Base-by-base conservation (phyloP, 2,113 vertebrate genomes). In the Myotis davidii region DNA sequence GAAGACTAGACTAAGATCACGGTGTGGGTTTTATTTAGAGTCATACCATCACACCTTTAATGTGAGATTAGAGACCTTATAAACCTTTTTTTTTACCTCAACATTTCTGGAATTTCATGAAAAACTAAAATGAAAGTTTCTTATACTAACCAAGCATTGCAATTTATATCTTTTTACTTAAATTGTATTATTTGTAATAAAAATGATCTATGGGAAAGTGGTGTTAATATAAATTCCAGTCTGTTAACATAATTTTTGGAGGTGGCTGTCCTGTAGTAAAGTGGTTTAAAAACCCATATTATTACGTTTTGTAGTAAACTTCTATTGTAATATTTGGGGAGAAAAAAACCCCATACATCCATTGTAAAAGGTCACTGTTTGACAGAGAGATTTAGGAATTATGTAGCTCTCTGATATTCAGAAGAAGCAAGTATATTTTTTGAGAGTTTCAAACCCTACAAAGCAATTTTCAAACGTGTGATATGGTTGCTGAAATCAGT, bases 171-270 rank as follows among this genome's bases (percentile, higher is more conserved):
- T 64, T 78, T 83, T 83, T 39, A 64, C 14, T 11, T 52, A 78
- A 81, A 81, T 82, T 78, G 9, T 23, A 79, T 82, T 85, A 23
- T n/a, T 92, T 95, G 65, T 69, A 87, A 45, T 70, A 78, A 90
- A 92, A 94, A 72, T 94, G 5, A 56, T 37, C 27, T 65, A 0
- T 79, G 32, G 10, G 54, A 94, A 88, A 94, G 54, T 74, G 17
- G 6, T 50, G 11, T 34, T 34, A 85, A 83, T 83, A 69, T 37
- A 88, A 27, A 88, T 65, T 56, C 17, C 12, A 81, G 16, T 61
- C 4, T 70, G 21, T 56, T 56, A 59, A 69, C 34, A 54, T 45
- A 61, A 37, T 52, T 11, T 87, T 78, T 91, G 87, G 20, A 91
- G 82, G 27, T 10, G 45, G 34, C 5, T 83, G 0, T 5, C 13